These are phyloP conservation scores for Napeogenes sylphis DNA, from an alignment of 2,888 invertebrate species.

Conservation along the genomic window DNA sequence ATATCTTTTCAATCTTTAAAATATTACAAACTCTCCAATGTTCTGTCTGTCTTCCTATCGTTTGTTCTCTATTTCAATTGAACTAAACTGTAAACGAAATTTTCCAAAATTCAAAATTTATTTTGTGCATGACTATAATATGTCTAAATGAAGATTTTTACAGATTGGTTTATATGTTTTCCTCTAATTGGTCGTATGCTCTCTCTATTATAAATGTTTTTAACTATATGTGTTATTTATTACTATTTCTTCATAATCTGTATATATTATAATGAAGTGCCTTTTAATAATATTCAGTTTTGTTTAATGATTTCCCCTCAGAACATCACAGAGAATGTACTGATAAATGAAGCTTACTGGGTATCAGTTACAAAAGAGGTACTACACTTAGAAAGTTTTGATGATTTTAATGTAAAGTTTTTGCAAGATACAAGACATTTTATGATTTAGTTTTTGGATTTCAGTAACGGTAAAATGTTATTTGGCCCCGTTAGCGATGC, in stretches of 20 bases:
- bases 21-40: neutral
- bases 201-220: constrained; percentile 43
- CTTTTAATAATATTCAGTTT: constrained; percentile 72
- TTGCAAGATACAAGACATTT: constrained; percentile 76
- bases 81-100: constrained; percentile 41
- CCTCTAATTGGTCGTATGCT: constrained; percentile 69
- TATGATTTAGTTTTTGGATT: constrained; percentile 78
- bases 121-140: constrained; percentile 57
- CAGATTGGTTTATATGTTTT: constrained; percentile 67
- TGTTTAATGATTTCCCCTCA: constrained; percentile 84
- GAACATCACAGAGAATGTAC: constrained; percentile 97
- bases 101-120: constrained; percentile 51
- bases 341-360: constrained; percentile 96
- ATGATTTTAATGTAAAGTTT: constrained; percentile 77
- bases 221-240: constrained; percentile 17
- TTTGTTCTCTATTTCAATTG: constrained; percentile 41
- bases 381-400: constrained; percentile 80
- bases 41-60: constrained; percentile 16
- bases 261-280: constrained; percentile 47
- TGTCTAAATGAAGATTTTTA: constrained; percentile 54
- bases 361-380: constrained; percentile 95
- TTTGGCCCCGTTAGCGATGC: constrained; percentile 79
- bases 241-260: constrained; percentile 32
- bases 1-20: constrained; percentile 8
- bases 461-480: constrained; percentile 77